phyloP scores from a whole-genome alignment of 2,888 invertebrate species.

The Fragum whitleyi region DNA sequence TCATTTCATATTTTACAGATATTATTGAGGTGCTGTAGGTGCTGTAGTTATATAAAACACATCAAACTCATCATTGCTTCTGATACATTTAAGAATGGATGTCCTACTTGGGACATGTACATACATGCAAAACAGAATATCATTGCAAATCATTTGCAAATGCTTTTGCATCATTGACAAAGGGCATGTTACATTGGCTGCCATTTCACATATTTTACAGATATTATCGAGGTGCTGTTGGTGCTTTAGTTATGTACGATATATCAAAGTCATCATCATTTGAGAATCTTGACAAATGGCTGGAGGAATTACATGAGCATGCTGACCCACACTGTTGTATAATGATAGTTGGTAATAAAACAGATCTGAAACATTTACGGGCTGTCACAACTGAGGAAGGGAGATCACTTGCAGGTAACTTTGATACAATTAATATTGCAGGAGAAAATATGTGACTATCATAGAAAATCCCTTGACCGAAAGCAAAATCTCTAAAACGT shows the following conservation, averaged over 20 bases:
- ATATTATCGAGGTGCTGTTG: conserved; percentile 81
- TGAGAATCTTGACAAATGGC: conserved; percentile 79
- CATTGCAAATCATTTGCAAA: too few relatives aligned
- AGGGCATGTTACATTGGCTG: too few relatives aligned
- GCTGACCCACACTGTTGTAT: conserved; percentile 78
- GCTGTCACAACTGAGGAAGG: conserved; percentile 77
- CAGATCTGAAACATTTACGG: conserved; percentile 77
- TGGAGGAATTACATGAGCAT: conserved; percentile 77
- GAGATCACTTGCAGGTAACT: conserved; percentile 75
- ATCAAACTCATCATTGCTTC: conserved; percentile 75
- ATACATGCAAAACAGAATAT: too few relatives aligned
- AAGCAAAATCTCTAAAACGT: too few relatives aligned
- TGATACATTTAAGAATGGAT: too few relatives aligned
- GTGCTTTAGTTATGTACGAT: conserved; percentile 81
- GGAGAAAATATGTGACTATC: conserved; percentile 97
- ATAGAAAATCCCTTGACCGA: conserved; percentile 96
- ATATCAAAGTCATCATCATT: conserved; percentile 78
- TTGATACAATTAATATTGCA: conserved; percentile 85
- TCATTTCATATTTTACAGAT: too few relatives aligned
- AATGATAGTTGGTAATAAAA: conserved; percentile 81
- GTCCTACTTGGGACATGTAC: too few relatives aligned
- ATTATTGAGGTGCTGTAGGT: conserved; percentile 81
- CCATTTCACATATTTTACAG: too few relatives aligned
- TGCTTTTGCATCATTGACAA: too few relatives aligned
- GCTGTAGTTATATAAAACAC: conserved; percentile 81